Base-by-base conservation (phyloP, 1,140 invertebrate species). In the Tenebrio molitor region DNA sequence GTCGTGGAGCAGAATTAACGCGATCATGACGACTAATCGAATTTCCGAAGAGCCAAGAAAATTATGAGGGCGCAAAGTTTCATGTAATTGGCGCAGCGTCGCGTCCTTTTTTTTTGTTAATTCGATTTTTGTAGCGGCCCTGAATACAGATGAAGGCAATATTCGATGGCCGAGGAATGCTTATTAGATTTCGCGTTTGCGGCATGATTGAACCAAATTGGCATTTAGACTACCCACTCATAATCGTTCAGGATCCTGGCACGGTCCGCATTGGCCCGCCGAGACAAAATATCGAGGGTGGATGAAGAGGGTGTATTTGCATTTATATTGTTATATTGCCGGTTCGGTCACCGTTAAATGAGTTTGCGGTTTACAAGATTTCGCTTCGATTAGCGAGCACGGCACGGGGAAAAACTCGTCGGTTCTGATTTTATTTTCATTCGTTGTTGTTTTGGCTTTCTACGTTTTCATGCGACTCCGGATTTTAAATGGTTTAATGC, bases 401-500 rank as follows among this genome's bases (percentile, higher is more conserved):
- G 4, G 29, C 4, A 10, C 10, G 29, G n/a, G n/a, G n/a, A n/a
- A n/a, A n/a, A n/a, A n/a, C n/a, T n/a, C n/a, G n/a, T n/a, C n/a
- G n/a, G n/a, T n/a, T n/a, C n/a, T n/a, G n/a, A n/a, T n/a, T n/a
- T n/a, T n/a, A n/a, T n/a, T n/a, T n/a, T n/a, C n/a, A n/a, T n/a
- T n/a, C n/a, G n/a, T n/a, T n/a, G n/a, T n/a, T n/a, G n/a, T n/a
- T n/a, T n/a, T n/a, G n/a, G n/a, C n/a, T n/a, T n/a, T n/a, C n/a
- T n/a, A n/a, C n/a, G n/a, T n/a, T n/a, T n/a, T n/a, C n/a, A n/a
- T 33, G 4, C 29, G 29, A 33, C n/a, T 50, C 10, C 17, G 44
- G n/a, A 10, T 50, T 17, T 50, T 50, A 21, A 50, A 50, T n/a
- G 17, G 16, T 50, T 50, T 50, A 50, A 50, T 50, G 44, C 44